Base-by-base conservation (phyloP, 2,797 vertebrate species). In the Myotis vivesi region DNA sequence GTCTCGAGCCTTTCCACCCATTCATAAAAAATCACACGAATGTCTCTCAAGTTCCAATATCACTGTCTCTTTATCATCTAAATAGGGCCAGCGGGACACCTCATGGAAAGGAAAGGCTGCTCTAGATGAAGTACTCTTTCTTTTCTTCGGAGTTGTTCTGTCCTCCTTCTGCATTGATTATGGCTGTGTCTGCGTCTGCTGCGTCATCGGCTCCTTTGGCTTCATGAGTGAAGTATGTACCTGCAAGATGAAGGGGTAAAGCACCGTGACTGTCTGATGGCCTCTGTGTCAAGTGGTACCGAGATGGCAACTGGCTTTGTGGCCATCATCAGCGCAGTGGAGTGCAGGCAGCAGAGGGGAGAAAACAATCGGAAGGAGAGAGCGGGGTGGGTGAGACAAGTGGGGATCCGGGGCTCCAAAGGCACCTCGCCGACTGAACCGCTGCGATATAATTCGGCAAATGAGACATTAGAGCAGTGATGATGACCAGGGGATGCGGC, bases 101-200 rank as follows among this genome's bases (percentile, higher is more conserved):
- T 98, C 98, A 97, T 88, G 53, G 98, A 92, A 98, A 98, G 98
- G 98, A 98, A 98, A 98, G 98, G 98, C 98, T 98, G 98, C 97
- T 98, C 99, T 99, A 99, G 98, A 99, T 99, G 98, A 99, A 99
- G 98, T 99, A 99, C 98, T 99, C 99, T 98, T 99, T 99, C 98
- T 99, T 99, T 98, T 99, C 99, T 71, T 99, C 99, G 0, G 99
- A 99, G 99, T 99, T 99, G 99, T 99, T 99, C 98, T 99, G 99
- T 97, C 99, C 99, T 23, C 99, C 99, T 97, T 99, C 99, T n/a
- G 99, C 99, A 8, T 99, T 99, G 98, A 99, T 99, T 98, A 99
- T 99, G 97, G 99, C 99, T 87, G 99, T 99, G 98, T 99, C 99
- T 62, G 99, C 99, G 13, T 99, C 99, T 20, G 99, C 99, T 0